Evolutionary conservation across 2,113 vertebrate genomes (phyloP).

Genomic region (Gymnogyps californianus): DNA sequence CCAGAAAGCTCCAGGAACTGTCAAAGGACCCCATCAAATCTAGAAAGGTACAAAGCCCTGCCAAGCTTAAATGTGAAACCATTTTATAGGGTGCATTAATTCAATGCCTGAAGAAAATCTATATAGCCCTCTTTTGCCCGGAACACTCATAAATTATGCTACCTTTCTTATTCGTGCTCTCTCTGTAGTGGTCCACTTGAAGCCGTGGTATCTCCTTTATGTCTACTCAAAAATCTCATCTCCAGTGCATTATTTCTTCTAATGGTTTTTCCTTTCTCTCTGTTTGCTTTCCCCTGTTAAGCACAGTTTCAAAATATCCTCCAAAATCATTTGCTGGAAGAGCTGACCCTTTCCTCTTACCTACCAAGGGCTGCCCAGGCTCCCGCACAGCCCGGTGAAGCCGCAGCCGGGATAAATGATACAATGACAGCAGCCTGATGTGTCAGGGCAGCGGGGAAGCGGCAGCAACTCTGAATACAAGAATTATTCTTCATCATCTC

Average conservation of each 20-base stretch:
- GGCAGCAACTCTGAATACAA: conserved; percentile 78
- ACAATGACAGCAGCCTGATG: conserved; percentile 84
- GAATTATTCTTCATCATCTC: conserved; percentile 88
- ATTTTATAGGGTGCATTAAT: conserved; percentile 67
- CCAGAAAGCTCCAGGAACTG: conserved; percentile 34
- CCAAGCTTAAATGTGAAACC: conserved; percentile 66
- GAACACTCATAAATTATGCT: conserved; percentile 74
- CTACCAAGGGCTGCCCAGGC: conserved; percentile 69
- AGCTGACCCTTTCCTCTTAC: conserved; percentile 65
- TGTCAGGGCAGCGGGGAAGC: conserved; percentile 74
- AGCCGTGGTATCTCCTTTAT: conserved; percentile 58
- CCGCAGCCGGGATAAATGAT: conserved; percentile 76
- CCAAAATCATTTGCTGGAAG: conserved; percentile 75
- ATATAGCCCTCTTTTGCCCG: conserved; percentile 65
- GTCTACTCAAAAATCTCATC: conserved; percentile 64
- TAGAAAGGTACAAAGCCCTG: conserved; percentile 21
- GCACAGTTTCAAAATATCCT: conserved; percentile 76
- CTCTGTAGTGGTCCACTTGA: conserved; percentile 45
- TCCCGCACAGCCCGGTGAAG: conserved; percentile 65
- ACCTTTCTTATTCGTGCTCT: conserved; percentile 25
- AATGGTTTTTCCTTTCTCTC: conserved; percentile 67
- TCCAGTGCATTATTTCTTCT: conserved; percentile 62
- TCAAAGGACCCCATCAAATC: not conserved
- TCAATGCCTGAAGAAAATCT: conserved; percentile 67
- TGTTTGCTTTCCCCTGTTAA: conserved; percentile 75